These are phyloP conservation scores for Aplochiton taeniatus DNA, from an alignment of 2,797 vertebrate genomes.

Conservation along the genomic window DNA sequence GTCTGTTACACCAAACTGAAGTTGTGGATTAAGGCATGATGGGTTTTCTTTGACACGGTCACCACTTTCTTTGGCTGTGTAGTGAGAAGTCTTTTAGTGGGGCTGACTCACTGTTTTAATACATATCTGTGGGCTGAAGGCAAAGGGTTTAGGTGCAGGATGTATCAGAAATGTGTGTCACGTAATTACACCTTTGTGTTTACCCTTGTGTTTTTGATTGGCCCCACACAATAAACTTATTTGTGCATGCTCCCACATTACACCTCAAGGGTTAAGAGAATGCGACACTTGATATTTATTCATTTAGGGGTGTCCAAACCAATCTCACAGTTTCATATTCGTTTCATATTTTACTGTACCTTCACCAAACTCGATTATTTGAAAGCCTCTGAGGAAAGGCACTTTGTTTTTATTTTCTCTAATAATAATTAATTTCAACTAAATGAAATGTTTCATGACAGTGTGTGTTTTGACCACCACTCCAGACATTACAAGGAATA, in stretches of 20 bases:
- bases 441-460: too few species aligned
- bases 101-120: slow-evolving; percentile 26
- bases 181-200: slow-evolving; percentile 3
- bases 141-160: slow-evolving; percentile 15
- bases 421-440: too few species aligned
- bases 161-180: not conserved
- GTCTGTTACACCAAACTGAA: slow-evolving; percentile 43
- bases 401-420: too few species aligned
- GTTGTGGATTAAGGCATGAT: slow-evolving; percentile 39
- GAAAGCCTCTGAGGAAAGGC: too few species aligned
- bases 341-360: too few species aligned
- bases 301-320: slow-evolving; percentile 4
- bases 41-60: slow-evolving; percentile 17
- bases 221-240: not conserved
- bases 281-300: too few species aligned
- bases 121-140: slow-evolving; percentile 11
- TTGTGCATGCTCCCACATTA: not conserved
- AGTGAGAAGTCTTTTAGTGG: slow-evolving; percentile 33
- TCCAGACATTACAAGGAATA: too few species aligned
- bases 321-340: slow-evolving; percentile 27
- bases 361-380: too few species aligned
- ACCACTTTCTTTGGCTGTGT: slow-evolving; percentile 43
- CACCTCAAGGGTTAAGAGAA: not conserved
- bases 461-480: too few species aligned
- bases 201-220: not conserved